Evolutionary conservation across 2,113 vertebrate species (phyloP), one percentile per base, ranked within the genome.

Genomic region (Malurus alboscapulatus): DNA sequence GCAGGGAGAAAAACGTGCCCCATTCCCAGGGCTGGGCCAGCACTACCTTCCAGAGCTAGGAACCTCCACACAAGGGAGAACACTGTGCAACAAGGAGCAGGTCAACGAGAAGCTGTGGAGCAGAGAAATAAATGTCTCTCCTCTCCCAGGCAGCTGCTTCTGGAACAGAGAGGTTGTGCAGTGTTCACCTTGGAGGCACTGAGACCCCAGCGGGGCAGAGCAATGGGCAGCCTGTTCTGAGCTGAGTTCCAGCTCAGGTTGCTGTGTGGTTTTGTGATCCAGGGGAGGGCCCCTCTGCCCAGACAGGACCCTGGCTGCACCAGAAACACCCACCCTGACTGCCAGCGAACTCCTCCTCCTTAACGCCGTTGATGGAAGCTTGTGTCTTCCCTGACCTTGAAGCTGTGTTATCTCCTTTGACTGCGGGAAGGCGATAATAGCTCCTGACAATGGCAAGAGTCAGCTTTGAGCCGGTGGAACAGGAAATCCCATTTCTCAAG

Each of bases 401-500:
- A 85, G 86, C 90, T 50, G 51, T 1, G 45, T 91, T 97, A 95
- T 92, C 94, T 91, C 55, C 91, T 85, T 89, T 93, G 84, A 87
- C 96, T 96, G 89, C 0, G 4, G 66, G 87, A 38, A 75, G 51
- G 87, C 17, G 92, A 96, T 96, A 96, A 95, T 96, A 92, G 91
- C 93, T 85, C 71, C 62, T 54, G 87, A 96, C 95, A 96, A 95
- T 93, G 93, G 91, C 85, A 93, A 57, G 87, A 95, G 80, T 79
- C 90, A 88, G 91, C 54, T 80, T 85, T 93, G 94, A 96, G 95
- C 87, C 10, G 1, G 82, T 83, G 94, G 95, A 96, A 94, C 89
- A 93, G 93, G 96, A 97, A 96, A 96, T 97, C 95, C 93, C 92
- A 97, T 96, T 97, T 93, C 95, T 96, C 93, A 94, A 91, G 78